Evolutionary conservation across 2,797 vertebrate species (phyloP).

Genomic region (Trichosurus vulpecula): DNA sequence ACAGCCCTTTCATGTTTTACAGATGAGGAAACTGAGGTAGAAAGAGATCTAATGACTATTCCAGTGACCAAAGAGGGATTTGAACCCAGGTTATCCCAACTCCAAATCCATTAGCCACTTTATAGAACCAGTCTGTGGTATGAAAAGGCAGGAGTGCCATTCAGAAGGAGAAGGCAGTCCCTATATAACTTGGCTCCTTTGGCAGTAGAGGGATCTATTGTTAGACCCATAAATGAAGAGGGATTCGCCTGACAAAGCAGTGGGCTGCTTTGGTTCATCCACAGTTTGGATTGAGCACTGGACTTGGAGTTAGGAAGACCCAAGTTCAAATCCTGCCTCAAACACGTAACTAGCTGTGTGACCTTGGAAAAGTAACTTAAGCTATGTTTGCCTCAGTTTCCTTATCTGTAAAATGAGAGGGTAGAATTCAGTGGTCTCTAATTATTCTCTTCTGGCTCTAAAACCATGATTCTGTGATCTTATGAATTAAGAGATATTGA

Average conservation of each 20-base stretch:
- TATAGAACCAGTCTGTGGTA: background rate
- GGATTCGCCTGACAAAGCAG: constrained; percentile 18
- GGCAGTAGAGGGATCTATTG: background rate
- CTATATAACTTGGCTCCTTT: background rate
- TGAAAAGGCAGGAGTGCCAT: background rate
- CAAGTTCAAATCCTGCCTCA: background rate
- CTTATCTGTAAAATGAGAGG: background rate
- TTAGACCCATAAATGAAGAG: constrained; percentile 42
- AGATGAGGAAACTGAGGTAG: background rate
- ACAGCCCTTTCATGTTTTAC: no score
- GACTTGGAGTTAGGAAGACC: background rate
- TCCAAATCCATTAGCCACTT: background rate
- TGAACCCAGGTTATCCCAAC: background rate
- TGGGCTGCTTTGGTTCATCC: constrained; percentile 58
- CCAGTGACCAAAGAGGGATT: background rate
- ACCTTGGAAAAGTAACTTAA: background rate
- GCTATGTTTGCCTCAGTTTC: background rate
- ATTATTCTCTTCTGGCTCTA: background rate
- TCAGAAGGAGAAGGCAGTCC: background rate
- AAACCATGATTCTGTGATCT: constrained; percentile 2
- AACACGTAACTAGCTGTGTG: background rate
- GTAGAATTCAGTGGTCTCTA: background rate
- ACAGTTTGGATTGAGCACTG: background rate
- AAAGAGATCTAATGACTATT: background rate
- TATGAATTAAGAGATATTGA: constrained; percentile 49